Percentiles rank a stretch among this genome's conserved stretches.
phyloP scores from a whole-genome alignment of 2,797 vertebrate species.

The Vireo griseus region DNA sequence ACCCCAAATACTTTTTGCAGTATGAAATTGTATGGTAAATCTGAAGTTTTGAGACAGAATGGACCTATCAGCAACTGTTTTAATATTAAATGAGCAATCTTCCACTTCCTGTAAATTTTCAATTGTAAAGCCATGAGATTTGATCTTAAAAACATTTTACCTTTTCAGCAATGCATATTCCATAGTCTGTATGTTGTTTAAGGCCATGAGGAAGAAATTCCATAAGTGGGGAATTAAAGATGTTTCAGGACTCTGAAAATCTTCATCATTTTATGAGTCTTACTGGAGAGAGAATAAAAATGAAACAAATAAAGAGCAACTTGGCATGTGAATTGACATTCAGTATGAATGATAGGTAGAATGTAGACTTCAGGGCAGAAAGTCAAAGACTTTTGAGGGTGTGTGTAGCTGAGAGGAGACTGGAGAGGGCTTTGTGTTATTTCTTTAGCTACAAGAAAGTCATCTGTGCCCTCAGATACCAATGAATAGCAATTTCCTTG shows the following conservation, averaged over 20 bases:
- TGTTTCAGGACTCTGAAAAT: not conserved
- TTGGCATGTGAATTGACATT: not conserved
- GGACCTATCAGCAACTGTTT: not conserved
- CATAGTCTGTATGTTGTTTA: not conserved
- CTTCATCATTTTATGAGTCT: not conserved
- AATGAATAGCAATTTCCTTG: not conserved
- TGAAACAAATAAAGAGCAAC: not conserved
- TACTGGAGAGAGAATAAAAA: not conserved
- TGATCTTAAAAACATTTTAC: not conserved
- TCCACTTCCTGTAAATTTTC: not conserved
- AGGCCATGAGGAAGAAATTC: not conserved
- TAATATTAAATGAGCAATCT: not conserved
- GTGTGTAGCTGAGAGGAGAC: not conserved
- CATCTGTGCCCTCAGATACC: not conserved
- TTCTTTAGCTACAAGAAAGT: not conserved
- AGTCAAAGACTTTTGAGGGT: not conserved
- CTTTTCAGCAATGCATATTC: not conserved
- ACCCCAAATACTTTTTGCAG: not conserved
- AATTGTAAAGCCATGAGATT: not conserved
- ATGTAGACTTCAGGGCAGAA: not conserved
- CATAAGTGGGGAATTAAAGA: not conserved
- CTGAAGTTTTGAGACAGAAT: not conserved
- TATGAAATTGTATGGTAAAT: not conserved
- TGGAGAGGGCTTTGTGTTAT: not conserved
- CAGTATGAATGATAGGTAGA: not conserved